Percentiles rank a stretch among this genome's conserved stretches.
phyloP scores from a whole-genome alignment of 2,797 vertebrate species.

The Hephaestus fuliginosus region DNA sequence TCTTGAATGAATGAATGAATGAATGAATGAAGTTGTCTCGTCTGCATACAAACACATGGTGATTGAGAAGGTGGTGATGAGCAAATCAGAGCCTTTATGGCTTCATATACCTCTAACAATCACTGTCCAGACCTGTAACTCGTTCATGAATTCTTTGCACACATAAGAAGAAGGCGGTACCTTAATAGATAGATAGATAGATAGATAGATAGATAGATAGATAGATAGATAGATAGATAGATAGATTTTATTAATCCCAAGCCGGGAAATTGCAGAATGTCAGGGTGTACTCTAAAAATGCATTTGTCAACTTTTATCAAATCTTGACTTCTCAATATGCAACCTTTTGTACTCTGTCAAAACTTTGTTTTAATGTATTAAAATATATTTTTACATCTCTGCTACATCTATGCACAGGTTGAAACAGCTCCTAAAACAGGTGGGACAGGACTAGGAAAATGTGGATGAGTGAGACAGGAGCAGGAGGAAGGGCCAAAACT shows the following conservation, averaged over 20 bases:
- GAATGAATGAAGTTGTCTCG: not conserved
- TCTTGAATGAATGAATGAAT: no score
- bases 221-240: no score
- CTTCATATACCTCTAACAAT: not conserved
- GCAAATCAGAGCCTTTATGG: not conserved
- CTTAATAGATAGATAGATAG: not conserved
- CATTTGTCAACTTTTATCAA: not conserved
- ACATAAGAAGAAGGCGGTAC: no score
- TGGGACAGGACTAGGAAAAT: not conserved
- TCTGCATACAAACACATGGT: not conserved
- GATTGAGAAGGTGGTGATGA: not conserved
- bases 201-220: no score
- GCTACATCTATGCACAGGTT: not conserved
- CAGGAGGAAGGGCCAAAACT: slow-evolving; percentile 1
- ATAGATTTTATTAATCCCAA: not conserved
- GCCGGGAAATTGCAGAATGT: no score
- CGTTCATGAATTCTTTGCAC: not conserved
- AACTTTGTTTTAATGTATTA: not conserved
- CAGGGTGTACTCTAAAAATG: not conserved
- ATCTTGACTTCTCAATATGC: not conserved
- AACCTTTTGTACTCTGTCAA: not conserved
- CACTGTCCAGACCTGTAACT: not conserved
- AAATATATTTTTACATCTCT: not conserved
- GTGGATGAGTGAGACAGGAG: slow-evolving; percentile 12
- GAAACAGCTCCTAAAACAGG: not conserved